Base-by-base conservation (phyloP, 1,140 invertebrate species). In the Propsilocerus akamusi region DNA sequence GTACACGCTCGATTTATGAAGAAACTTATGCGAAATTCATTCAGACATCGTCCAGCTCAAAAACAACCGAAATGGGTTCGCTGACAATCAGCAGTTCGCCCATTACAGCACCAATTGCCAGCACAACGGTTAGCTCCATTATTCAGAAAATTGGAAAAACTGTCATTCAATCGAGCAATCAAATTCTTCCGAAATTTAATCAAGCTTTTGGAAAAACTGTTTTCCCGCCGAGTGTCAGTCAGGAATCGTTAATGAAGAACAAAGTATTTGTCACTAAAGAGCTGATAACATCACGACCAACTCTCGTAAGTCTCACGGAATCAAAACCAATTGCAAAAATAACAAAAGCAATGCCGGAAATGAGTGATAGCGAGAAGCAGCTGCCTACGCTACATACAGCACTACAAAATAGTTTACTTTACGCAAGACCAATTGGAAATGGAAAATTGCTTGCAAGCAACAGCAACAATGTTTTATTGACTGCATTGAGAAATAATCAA, bases 181-280 rank as follows among this genome's bases (percentile, higher is more conserved):
- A 25, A 47, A 25, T 30, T 47, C 61, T 86, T 52, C 82, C 82
- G 3, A 83, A 84, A 62, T 86, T 86, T 61, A 81, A 83, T 57
- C 81, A 84, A 62, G 82, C 78, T 3, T 86, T 86, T 59, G 78
- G 81, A 5, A 83, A 82, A 63, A 67, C 71, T 32, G 67, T 71
- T 25, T 74, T 68, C 59, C 71, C 47, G 20, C 5, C 47, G 3
- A 24, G n/a, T 47, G n/a, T n/a, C 23, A 30, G 22, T 20, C 14
- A 32, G 22, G 23, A 49, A 20, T 28, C 11, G 22, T 7, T 20
- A 32, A 17, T 14, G 10, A 14, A 12, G 47, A 56, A 30, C 37
- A 53, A 52, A 20, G 51, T 46, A 41, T 41, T 52, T 17, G 48
- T 17, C 17, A 26, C 26, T 26, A 55, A 24, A 23, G 51, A 48